Evolutionary conservation across 2,113 vertebrate genomes (phyloP).

Genomic region (Rhineura floridana): DNA sequence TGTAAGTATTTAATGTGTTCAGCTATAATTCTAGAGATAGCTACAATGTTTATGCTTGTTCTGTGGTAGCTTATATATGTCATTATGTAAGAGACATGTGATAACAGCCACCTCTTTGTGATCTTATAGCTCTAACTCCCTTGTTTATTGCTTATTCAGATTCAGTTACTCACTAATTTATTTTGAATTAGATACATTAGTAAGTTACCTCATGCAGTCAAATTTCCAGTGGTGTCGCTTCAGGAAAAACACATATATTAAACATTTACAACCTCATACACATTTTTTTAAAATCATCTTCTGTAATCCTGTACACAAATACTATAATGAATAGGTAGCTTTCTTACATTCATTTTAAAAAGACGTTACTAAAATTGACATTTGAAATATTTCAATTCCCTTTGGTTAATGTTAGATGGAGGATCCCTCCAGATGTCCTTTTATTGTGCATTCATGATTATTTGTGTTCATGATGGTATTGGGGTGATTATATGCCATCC

Average conservation of each 20-base stretch:
- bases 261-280: background rate
- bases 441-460: no score
- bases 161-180: background rate
- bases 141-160: background rate
- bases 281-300: no score
- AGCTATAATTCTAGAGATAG: background rate
- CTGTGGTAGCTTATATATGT: background rate
- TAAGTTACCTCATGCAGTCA: constrained; percentile 25
- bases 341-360: background rate
- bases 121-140: background rate
- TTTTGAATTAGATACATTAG: constrained; percentile 28
- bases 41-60: background rate
- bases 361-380: background rate
- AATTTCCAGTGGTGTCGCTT: constrained; percentile 29
- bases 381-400: background rate
- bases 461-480: no score
- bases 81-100: background rate
- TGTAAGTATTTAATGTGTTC: constrained; percentile 1
- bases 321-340: background rate
- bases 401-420: background rate
- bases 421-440: no score
- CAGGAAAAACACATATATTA: constrained; percentile 10
- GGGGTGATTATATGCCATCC: no score
- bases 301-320: background rate
- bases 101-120: background rate